Evolutionary conservation across 2,888 invertebrate genomes (phyloP).

Genomic region (Hylaea fasciaria): DNA sequence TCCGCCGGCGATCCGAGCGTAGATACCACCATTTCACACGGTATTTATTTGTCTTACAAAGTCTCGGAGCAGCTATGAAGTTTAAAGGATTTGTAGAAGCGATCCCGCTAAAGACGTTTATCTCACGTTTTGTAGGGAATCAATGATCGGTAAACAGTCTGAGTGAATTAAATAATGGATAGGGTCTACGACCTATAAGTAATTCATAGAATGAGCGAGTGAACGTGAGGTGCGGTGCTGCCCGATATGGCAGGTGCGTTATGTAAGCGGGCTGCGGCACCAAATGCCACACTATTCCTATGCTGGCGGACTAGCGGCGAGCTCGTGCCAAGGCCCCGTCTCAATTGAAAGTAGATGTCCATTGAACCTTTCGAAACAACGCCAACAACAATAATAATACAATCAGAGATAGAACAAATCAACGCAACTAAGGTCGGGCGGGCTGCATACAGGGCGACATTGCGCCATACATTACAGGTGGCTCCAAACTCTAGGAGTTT

Average conservation of each 20-base stretch:
- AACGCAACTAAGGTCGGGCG: slow-evolving; percentile 53
- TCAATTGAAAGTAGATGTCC: slow-evolving; percentile 75
- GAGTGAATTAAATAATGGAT: slow-evolving; percentile 73
- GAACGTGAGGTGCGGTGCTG: slow-evolving; percentile 78
- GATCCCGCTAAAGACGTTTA: slow-evolving; percentile 30
- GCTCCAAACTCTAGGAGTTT: slow-evolving; percentile 43
- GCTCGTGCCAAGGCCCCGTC: slow-evolving; percentile 73
- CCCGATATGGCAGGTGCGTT: slow-evolving; percentile 84
- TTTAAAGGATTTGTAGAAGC: slow-evolving; percentile 35
- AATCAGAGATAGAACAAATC: slow-evolving; percentile 52
- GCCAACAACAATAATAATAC: slow-evolving; percentile 39
- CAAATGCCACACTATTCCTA: slow-evolving; percentile 77
- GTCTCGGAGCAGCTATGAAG: slow-evolving; percentile 40
- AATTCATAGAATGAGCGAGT: slow-evolving; percentile 82
- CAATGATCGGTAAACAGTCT: slow-evolving; percentile 57
- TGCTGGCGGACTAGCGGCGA: slow-evolving; percentile 58
- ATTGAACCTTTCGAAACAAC: slow-evolving; percentile 62
- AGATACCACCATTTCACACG: slow-evolving; percentile 53
- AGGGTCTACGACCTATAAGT: slow-evolving; percentile 83
- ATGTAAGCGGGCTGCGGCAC: slow-evolving; percentile 75
- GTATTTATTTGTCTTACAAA: slow-evolving; percentile 64
- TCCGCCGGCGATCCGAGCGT: slow-evolving; percentile 51
- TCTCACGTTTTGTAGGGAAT: slow-evolving; percentile 43
- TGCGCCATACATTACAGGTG: slow-evolving; percentile 64
- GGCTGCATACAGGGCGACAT: slow-evolving; percentile 57